Evolutionary conservation across 2,113 vertebrate genomes (phyloP), one percentile per base, ranked within the genome.

Genomic region (Prunella fulvescens): DNA sequence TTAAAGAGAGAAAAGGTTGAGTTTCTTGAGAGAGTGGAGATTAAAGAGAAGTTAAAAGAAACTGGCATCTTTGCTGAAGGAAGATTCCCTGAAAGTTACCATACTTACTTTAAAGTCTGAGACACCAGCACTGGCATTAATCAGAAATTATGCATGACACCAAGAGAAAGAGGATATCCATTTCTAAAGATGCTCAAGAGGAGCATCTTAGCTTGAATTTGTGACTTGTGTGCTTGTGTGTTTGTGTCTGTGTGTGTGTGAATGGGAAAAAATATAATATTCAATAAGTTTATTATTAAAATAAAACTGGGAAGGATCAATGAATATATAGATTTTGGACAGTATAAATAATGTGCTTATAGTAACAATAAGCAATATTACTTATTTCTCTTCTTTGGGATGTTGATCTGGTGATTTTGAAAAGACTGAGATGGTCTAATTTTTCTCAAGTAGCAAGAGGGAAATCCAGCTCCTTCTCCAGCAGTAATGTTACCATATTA

Each of bases 171-270:
- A 83, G 28, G 11, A 39, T 53, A 31, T n/a, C n/a, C 51, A 39
- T 71, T 78, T 40, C 28, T 64, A 67, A 89, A 53, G 39, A 64
- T 17, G 13, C 10, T 79, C 40, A 71, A 79, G 7, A 39, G 67
- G 35, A 72, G 4, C 40, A n/a, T n/a, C 70, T 37, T 18, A 76
- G 3, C 23, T 45, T 77, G 57, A 88, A 79, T 81, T 39, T 77
- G 17, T 81, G 78, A 78, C 39, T 18, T 19, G 2, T 62, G 31
- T 56, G 53, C 19, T 33, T n/a, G 2, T 61, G 1, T 71, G 3
- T n/a, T 3, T 22, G 6, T 24, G 8, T 39, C 7, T 29, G 12
- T 19, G 4, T 6, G 2, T 10, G 5, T 7, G 2, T 8, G 14
- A 57, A 83, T n/a, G 22, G 19, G 20, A 87, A 87, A 31, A 47